These are phyloP conservation scores for Apamea epomidion DNA, from an alignment of 2,888 invertebrate genomes.

Conservation along the genomic window DNA sequence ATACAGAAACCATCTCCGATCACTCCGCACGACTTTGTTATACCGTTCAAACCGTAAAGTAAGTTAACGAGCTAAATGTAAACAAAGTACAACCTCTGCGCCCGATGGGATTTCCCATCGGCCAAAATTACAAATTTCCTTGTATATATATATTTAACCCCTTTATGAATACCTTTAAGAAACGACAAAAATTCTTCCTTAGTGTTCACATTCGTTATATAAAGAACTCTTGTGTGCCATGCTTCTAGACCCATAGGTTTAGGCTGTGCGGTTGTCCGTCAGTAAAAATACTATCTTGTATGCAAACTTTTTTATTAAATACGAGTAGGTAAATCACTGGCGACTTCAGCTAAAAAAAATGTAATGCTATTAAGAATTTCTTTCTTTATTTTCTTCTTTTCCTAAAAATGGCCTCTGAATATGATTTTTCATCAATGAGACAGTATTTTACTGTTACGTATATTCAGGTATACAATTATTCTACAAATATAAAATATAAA, in stretches of 20 bases:
- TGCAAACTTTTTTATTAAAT: neutral
- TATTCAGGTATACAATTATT: neutral
- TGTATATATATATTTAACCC: no score
- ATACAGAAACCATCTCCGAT: neutral
- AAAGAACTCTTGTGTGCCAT: neutral
- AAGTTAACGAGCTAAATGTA: neutral
- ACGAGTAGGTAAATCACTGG: neutral
- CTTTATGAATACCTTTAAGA: no score
- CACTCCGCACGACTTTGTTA: neutral
- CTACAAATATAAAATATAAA: neutral
- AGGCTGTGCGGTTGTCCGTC: neutral
- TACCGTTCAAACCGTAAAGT: neutral
- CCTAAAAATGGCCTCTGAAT: neutral
- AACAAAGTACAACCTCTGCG: neutral
- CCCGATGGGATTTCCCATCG: neutral
- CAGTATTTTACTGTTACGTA: neutral
- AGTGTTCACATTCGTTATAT: neutral
- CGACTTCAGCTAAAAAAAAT: neutral
- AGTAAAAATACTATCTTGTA: neutral
- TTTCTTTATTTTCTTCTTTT: neutral
- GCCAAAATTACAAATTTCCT: neutral
- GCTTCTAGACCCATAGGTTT: neutral
- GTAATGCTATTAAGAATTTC: neutral
- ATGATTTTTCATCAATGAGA: neutral
- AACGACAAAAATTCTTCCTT: no score